These are phyloP conservation scores for Helarctos malayanus DNA, from an alignment of 2,797 vertebrate species.

Conservation along the genomic window DNA sequence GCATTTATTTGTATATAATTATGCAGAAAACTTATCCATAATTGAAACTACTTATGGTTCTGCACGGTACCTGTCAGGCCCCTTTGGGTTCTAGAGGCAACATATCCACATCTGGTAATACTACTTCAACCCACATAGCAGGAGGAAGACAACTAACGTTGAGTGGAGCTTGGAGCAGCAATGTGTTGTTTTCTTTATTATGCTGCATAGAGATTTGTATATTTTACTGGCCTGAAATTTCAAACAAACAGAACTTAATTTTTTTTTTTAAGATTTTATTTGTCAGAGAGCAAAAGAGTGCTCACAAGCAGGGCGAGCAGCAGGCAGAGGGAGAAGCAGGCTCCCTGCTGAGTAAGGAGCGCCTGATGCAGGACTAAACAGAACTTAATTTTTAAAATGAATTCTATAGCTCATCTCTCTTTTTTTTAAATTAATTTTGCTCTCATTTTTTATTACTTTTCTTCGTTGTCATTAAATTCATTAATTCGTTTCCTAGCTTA, in stretches of 20 bases:
- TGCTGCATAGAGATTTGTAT: background rate
- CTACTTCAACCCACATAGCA: rapidly evolving
- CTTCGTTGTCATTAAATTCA: background rate
- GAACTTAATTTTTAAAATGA: background rate
- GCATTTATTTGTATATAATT: background rate
- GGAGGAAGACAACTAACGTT: background rate
- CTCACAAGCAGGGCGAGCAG: too few relatives aligned
- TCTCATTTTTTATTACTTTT: constrained; percentile 22
- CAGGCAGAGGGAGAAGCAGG: too few relatives aligned
- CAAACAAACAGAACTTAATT: background rate
- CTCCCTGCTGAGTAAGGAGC: too few relatives aligned
- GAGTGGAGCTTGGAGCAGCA: background rate
- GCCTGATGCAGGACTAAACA: too few relatives aligned
- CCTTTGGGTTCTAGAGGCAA: background rate
- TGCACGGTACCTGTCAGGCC: background rate
- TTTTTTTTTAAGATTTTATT: background rate
- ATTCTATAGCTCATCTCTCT: background rate
- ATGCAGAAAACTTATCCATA: background rate
- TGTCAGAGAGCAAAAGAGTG: too few relatives aligned
- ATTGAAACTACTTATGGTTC: background rate
- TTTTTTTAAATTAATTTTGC: background rate
- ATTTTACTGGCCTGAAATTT: background rate
- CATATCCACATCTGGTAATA: rapidly evolving
- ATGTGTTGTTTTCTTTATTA: background rate
- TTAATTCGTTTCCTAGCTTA: constrained; percentile 16